phyloP scores from a whole-genome alignment of 1,140 invertebrate species.

The Bombus ignitus region DNA sequence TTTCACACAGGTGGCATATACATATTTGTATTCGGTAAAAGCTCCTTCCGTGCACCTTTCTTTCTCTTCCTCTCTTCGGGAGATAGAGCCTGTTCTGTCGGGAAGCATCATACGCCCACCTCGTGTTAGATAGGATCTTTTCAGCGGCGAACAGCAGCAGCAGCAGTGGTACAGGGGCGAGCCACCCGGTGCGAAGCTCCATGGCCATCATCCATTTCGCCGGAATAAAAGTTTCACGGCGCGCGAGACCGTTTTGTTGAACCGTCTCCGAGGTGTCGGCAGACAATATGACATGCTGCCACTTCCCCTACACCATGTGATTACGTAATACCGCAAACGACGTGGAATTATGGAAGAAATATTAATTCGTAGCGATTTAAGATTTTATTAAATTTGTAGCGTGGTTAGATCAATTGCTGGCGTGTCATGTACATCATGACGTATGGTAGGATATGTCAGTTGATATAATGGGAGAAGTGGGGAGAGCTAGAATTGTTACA shows the following conservation, averaged over 20 bases:
- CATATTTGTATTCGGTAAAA: conserved; percentile 51
- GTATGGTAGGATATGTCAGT: too few species aligned
- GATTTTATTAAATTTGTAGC: not conserved
- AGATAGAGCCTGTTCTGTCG: conserved; percentile 35
- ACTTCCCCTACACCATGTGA: conserved; percentile 1
- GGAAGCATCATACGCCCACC: conserved; percentile 59
- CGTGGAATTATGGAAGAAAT: not conserved
- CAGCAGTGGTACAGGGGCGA: conserved; percentile 49
- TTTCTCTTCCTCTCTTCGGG: not conserved
- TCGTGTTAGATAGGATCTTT: conserved; percentile 65
- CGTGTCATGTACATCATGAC: too few species aligned
- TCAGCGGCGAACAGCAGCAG: conserved; percentile 29
- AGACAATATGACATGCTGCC: conserved; percentile 47
- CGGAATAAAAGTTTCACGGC: conserved; percentile 57
- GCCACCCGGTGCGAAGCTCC: conserved; percentile 57
- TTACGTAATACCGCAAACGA: conserved; percentile 25
- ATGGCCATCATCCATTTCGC: conserved; percentile 54
- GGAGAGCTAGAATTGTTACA: too few species aligned
- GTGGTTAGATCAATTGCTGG: not conserved
- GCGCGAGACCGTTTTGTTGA: conserved; percentile 50
- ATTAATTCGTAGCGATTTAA: not conserved
- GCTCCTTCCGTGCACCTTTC: conserved; percentile 4
- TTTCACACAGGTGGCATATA: conserved; percentile 56
- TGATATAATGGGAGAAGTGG: too few species aligned
- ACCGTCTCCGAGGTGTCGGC: conserved; percentile 54